Evolutionary conservation across 2,888 invertebrate genomes (phyloP), one percentile per base, ranked within the genome.

Genomic region (Drosophila leonis): DNA sequence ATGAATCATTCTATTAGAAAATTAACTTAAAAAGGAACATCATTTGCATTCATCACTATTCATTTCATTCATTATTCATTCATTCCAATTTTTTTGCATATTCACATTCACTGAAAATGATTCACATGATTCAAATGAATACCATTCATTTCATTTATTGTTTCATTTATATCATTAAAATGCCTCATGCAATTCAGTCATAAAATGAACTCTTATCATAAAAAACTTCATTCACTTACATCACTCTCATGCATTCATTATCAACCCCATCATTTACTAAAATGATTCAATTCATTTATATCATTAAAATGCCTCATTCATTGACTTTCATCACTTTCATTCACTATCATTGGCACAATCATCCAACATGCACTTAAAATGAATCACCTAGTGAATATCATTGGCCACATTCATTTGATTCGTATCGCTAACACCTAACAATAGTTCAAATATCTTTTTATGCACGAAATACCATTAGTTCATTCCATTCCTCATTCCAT

Each of bases 401-500:
- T 18, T 39, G n/a, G 29, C 4, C 54, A 54, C n/a, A 39, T 39
- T 18, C 54, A 18, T 4, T n/a, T 39, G n/a, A 24, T 33, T 51
- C 13, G 29, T 35, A n/a, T 35, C 44, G 24, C 20, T 24, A 20
- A 44, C 7, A 44, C 46, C 15, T 1, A 3, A 9, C 27, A 46
- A 10, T n/a, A n/a, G 29, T 48, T 48, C n/a, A 10, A 27, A n/a
- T n/a, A 29, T 1, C 3, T 27, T 20, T 33, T n/a, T 10, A 12
- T 13, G 13, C 9, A n/a, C 20, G 27, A 39, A 37, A 54, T 54
- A 2, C 13, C 39, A n/a, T 39, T 54, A 20, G 24, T 48, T 24
- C 31, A 65, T 54, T n/a, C 31, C 20, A 31, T 46, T 33, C 15
- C 46, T 24, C 41, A 63, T 54, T n/a, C 31, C 39, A 54, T 46